Percentiles rank a stretch among this genome's conserved stretches.
These are phyloP conservation scores for Parnassius orleans DNA, from an alignment of 2,888 invertebrate genomes.

Conservation along the genomic window DNA sequence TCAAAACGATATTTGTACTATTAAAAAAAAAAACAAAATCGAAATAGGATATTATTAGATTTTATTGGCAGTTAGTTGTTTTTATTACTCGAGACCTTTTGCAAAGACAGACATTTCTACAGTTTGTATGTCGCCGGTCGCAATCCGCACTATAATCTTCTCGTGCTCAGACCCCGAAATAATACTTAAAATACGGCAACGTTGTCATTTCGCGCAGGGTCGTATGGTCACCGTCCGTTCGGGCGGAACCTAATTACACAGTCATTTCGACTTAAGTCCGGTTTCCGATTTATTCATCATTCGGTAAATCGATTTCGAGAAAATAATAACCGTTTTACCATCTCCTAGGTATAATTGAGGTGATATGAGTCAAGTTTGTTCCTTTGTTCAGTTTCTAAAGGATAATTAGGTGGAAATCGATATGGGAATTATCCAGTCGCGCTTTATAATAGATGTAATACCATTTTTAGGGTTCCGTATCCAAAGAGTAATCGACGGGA, in stretches of 20 bases:
- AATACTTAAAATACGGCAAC: constrained; percentile 60
- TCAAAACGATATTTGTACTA: too few relatives aligned
- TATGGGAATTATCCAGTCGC: constrained; percentile 4
- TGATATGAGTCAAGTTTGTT: constrained; percentile 12
- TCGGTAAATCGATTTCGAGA: constrained; percentile 27
- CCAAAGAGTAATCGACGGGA: too few relatives aligned
- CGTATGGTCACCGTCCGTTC: constrained; percentile 51
- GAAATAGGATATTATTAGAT: background rate
- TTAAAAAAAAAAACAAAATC: too few relatives aligned
- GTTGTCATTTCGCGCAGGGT: constrained; percentile 69
- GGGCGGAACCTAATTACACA: constrained; percentile 55
- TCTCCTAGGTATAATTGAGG: constrained; percentile 21
- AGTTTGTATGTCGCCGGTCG: constrained; percentile 60
- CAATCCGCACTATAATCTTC: constrained; percentile 68
- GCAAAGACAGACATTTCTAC: constrained; percentile 44
- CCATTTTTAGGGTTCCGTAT: too few relatives aligned
- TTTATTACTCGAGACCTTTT: constrained; percentile 2
- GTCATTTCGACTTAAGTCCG: constrained; percentile 39
- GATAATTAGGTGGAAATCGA: constrained; percentile 11
- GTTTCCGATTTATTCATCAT: constrained; percentile 48
- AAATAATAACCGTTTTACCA: constrained; percentile 12
- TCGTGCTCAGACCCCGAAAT: constrained; percentile 63
- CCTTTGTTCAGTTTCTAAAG: constrained; percentile 11
- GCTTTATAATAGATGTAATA: background rate
- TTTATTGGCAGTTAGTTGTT: background rate